Evolutionary conservation across 1,140 invertebrate species (phyloP).

Genomic region (Parapsyche elsis): DNA sequence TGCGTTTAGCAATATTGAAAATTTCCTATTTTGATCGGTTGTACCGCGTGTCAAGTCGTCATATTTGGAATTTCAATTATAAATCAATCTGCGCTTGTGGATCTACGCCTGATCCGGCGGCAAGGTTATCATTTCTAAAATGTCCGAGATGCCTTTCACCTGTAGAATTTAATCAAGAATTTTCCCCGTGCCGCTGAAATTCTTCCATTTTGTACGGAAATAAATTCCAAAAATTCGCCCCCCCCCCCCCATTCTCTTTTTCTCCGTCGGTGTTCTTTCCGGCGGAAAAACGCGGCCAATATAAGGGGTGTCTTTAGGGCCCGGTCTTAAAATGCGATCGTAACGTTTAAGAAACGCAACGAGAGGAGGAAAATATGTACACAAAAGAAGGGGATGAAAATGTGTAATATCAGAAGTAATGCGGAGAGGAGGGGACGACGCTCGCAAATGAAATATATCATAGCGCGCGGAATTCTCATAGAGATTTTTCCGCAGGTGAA

Average conservation of each 20-base stretch:
- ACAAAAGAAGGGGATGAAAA: background rate
- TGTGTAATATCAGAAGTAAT: slow-evolving; percentile 10
- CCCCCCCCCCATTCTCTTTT: no score
- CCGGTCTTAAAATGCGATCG: slow-evolving; percentile 6
- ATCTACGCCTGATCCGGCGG: background rate
- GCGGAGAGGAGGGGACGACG: background rate
- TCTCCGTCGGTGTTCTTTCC: no score
- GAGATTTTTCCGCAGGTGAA: slow-evolving; percentile 31
- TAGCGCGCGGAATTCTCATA: slow-evolving; percentile 24
- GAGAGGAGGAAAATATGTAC: background rate
- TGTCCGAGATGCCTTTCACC: slow-evolving; percentile 23
- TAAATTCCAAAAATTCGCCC: slow-evolving; percentile 16
- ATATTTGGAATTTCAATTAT: background rate
- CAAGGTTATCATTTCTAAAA: slow-evolving; percentile 2
- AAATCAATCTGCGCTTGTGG: slow-evolving; percentile 17
- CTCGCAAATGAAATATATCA: slow-evolving; percentile 37
- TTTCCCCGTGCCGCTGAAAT: background rate
- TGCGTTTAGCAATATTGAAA: no score
- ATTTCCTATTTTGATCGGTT: no score
- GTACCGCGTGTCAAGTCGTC: no score
- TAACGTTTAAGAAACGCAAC: background rate
- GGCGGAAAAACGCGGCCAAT: background rate
- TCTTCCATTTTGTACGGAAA: slow-evolving; percentile 13
- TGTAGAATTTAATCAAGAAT: slow-evolving; percentile 42
- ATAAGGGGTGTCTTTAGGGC: background rate